phyloP scores from a whole-genome alignment of 2,113 vertebrate genomes.

The Cyanoliseus patagonus region DNA sequence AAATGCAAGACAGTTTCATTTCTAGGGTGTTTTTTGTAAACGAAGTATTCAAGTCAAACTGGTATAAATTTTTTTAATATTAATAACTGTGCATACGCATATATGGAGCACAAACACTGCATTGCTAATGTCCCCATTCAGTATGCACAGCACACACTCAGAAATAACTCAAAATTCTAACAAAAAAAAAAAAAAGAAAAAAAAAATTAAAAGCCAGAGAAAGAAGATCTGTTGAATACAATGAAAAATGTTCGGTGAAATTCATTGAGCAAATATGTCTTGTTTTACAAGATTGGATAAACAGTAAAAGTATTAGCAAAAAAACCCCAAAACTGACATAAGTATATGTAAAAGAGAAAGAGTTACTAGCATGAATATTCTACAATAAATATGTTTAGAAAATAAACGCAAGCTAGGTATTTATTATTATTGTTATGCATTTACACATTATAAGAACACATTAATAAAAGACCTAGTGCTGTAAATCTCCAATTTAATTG shows the following conservation, averaged over 20 bases:
- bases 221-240: background rate
- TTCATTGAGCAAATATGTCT: rapidly evolving
- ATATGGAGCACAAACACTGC: background rate
- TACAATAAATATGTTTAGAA: background rate
- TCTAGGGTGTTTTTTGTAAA: background rate
- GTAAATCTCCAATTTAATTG: background rate
- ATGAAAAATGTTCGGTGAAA: background rate
- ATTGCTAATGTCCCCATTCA: background rate
- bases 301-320: background rate
- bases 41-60: background rate
- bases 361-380: background rate
- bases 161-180: background rate
- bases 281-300: background rate
- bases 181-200: background rate
- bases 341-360: background rate
- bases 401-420: background rate
- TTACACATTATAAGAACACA: background rate
- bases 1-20: background rate
- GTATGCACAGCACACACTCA: background rate
- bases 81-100: background rate
- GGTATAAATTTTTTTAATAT: background rate
- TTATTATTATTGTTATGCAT: background rate
- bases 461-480: background rate
- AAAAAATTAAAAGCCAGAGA: background rate
- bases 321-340: rapidly evolving